Conservation (phyloP, 2,797 vertebrate species). For the Mormyrops boulengeri region DNA sequence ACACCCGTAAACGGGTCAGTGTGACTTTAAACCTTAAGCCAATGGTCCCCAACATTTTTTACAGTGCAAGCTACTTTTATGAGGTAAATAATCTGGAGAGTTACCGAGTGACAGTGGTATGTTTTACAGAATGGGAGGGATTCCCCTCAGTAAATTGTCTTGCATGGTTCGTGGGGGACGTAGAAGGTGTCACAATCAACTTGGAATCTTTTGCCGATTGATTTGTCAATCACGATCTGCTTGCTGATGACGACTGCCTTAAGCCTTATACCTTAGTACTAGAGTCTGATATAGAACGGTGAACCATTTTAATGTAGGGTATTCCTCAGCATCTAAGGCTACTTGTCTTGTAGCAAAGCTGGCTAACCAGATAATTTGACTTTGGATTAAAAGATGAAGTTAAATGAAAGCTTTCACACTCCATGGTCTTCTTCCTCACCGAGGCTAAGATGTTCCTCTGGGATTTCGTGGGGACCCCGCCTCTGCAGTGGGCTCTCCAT, state of each 20-base stretch:
- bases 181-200: background rate
- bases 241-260: background rate
- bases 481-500: background rate
- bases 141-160: background rate
- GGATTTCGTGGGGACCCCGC: slow-evolving; percentile 32
- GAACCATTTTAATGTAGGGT: background rate
- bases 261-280: background rate
- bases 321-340: background rate
- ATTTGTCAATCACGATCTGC: background rate
- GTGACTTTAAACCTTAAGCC: background rate
- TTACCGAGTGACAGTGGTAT: background rate
- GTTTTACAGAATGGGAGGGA: background rate
- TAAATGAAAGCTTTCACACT: background rate
- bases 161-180: background rate
- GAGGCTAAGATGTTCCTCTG: background rate
- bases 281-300: background rate
- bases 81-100: background rate
- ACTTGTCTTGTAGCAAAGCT: background rate
- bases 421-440: background rate
- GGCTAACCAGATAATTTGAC: background rate
- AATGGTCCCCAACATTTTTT: background rate
- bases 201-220: background rate
- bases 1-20: background rate
- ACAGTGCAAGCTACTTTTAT: background rate
- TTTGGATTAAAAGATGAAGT: background rate